These are phyloP conservation scores for Rhabdomys pumilio DNA, from an alignment of 2,797 vertebrate species.

Conservation along the genomic window DNA sequence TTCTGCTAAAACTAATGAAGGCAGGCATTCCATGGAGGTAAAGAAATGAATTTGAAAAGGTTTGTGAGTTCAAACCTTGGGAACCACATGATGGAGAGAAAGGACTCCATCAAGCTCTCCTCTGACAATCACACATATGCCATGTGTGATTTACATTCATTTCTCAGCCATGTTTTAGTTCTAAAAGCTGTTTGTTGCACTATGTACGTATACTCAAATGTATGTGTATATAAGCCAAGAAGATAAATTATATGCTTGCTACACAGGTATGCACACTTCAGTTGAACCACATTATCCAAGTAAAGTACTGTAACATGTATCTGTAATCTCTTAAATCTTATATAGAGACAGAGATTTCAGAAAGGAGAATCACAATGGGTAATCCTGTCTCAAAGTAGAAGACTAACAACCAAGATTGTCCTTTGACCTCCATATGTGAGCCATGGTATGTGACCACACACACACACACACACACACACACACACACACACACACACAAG, in stretches of 20 bases:
- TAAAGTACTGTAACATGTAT: background rate
- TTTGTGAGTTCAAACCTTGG: background rate
- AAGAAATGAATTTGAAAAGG: background rate
- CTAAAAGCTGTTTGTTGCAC: conserved; percentile 2
- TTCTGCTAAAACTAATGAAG: background rate
- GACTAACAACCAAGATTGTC: background rate
- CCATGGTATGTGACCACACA: background rate
- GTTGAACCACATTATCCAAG: no score
- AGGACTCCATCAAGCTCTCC: background rate
- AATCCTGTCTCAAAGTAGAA: background rate
- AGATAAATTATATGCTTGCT: background rate
- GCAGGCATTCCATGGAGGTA: no score
- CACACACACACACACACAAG: background rate
- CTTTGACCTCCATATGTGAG: background rate
- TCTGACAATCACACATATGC: background rate
- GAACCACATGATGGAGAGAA: background rate
- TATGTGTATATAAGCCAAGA: background rate
- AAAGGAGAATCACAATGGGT: background rate
- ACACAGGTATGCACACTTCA: background rate
- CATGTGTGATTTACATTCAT: background rate
- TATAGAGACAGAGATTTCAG: background rate
- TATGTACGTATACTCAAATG: background rate
- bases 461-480: background rate
- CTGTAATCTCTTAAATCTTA: background rate
- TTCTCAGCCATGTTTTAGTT: background rate